Conservation (phyloP, 1,140 invertebrate genomes). For the Ganaspis sp. region DNA sequence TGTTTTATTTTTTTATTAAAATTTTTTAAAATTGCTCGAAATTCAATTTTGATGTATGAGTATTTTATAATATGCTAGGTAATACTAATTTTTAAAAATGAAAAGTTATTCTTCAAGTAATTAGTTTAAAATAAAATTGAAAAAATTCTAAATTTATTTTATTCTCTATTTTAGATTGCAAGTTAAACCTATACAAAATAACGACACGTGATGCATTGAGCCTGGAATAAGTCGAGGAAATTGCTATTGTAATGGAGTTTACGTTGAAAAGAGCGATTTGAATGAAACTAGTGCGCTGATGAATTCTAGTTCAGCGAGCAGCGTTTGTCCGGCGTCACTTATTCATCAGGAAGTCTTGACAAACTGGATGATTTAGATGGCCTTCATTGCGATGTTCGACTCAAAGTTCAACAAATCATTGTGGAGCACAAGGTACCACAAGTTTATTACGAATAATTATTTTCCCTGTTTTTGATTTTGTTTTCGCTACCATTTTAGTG, state of each 20-base stretch:
- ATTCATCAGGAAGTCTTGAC: slow-evolving; percentile 70
- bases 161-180: slow-evolving; percentile 53
- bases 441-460: slow-evolving; percentile 29
- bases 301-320: slow-evolving; percentile 71
- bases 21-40: too few relatives aligned
- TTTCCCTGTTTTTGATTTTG: slow-evolving; percentile 18
- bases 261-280: slow-evolving; percentile 68
- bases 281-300: slow-evolving; percentile 69
- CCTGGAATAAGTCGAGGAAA: slow-evolving; percentile 44
- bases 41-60: too few relatives aligned
- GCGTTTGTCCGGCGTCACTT: slow-evolving; percentile 71
- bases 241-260: slow-evolving; percentile 59
- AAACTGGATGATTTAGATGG: slow-evolving; percentile 85
- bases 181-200: slow-evolving; percentile 56
- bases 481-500: background rate
- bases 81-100: too few relatives aligned
- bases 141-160: too few relatives aligned
- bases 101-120: too few relatives aligned
- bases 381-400: slow-evolving; percentile 86
- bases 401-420: slow-evolving; percentile 87
- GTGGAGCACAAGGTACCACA: slow-evolving; percentile 83
- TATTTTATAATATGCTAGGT: too few relatives aligned
- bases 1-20: too few relatives aligned
- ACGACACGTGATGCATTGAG: slow-evolving; percentile 58
- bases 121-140: too few relatives aligned